Evolutionary conservation across 2,797 vertebrate genomes (phyloP).

Genomic region (Acipenser ruthenus): DNA sequence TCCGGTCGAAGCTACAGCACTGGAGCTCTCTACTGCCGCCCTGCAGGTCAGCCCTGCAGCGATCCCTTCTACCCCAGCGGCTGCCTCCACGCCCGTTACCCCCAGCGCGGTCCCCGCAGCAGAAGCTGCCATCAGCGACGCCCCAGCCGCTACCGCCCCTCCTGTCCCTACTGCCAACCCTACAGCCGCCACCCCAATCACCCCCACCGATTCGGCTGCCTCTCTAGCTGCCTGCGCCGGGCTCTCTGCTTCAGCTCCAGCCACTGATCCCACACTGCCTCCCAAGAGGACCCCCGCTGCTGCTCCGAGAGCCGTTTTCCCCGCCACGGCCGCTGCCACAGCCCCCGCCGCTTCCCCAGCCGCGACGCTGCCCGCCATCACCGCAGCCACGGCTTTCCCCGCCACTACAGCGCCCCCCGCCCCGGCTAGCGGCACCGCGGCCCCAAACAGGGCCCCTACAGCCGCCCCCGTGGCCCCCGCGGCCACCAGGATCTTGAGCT

Average conservation of each 20-base stretch:
- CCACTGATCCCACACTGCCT: conserved; percentile 44
- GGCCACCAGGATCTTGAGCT: conserved; percentile 48
- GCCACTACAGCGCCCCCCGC: conserved; percentile 46
- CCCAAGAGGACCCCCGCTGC: conserved; percentile 35
- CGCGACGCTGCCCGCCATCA: conserved; percentile 38
- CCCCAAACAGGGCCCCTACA: conserved; percentile 51
- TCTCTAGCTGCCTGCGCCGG: conserved; percentile 46
- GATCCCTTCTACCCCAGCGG: not conserved
- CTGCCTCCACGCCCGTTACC: not conserved
- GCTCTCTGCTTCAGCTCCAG: conserved; percentile 40
- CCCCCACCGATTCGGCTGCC: conserved; percentile 45
- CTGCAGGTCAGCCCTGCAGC: conserved; percentile 23
- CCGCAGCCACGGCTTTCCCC: conserved; percentile 48
- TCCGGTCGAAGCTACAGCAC: not conserved
- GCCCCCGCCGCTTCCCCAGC: conserved; percentile 48
- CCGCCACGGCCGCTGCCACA: conserved; percentile 50
- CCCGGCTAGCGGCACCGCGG: conserved; percentile 46
- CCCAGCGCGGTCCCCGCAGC: not conserved
- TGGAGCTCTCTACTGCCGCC: conserved; percentile 18
- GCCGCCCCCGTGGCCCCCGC: conserved; percentile 53
- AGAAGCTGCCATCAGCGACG: conserved; percentile 33
- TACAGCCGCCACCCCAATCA: conserved; percentile 42
- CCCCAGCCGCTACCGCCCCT: conserved; percentile 42
- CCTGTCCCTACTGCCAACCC: conserved; percentile 54
- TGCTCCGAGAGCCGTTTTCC: conserved; percentile 2